A percentile compares a stretch with the other conserved stretches of the same genome.
phyloP scores from a whole-genome alignment of 2,888 invertebrate genomes.

The Spodoptera exigua region DNA sequence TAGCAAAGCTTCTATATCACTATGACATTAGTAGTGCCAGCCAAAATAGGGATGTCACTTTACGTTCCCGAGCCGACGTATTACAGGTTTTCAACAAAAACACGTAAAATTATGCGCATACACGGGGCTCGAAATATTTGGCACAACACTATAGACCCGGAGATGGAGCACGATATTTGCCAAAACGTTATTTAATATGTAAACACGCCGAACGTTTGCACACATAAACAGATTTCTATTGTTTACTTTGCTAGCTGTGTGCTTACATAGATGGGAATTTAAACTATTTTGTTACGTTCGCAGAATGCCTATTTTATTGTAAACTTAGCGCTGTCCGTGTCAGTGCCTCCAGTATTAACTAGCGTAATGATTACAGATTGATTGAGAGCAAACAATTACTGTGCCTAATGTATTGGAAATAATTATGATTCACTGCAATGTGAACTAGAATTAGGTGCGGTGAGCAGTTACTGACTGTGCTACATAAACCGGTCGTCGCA shows the following conservation, averaged over 20 bases:
- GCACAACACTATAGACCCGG: slow-evolving; percentile 57
- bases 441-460: neutral
- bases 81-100: slow-evolving; percentile 43
- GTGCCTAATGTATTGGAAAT: slow-evolving; percentile 15
- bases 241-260: slow-evolving; percentile 44
- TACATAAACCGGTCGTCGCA: no score
- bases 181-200: slow-evolving; percentile 57
- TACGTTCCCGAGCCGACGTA: slow-evolving; percentile 28
- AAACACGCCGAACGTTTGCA: slow-evolving; percentile 47
- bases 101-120: slow-evolving; percentile 72
- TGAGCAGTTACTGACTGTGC: no score
- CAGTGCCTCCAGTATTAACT: neutral
- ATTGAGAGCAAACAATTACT: slow-evolving; percentile 25
- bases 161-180: slow-evolving; percentile 52
- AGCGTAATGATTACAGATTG: slow-evolving; percentile 10
- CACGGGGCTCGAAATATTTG: slow-evolving; percentile 73
- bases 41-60: slow-evolving; percentile 35
- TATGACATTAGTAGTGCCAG: slow-evolving; percentile 15
- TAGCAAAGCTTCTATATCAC: neutral
- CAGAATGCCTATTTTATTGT: slow-evolving; percentile 21
- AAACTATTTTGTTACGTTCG: slow-evolving; percentile 43
- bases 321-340: slow-evolving; percentile 11
- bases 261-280: slow-evolving; percentile 33
- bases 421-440: neutral
- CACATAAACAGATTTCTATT: slow-evolving; percentile 53